Evolutionary conservation across 2,797 vertebrate species (phyloP), one percentile per base, ranked within the genome.

Genomic region (Amniataba percoides): DNA sequence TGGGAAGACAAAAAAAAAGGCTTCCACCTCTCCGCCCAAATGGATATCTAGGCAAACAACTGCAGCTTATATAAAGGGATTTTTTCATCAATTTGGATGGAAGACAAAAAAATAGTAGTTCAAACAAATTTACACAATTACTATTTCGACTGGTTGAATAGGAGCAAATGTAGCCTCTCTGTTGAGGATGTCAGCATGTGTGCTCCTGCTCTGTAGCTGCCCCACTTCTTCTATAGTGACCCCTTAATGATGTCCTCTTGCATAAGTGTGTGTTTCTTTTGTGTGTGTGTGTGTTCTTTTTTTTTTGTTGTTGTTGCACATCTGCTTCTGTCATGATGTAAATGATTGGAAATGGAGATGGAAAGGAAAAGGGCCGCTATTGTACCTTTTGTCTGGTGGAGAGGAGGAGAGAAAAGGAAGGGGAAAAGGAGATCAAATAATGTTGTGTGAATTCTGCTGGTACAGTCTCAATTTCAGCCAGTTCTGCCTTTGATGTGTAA

Each of bases 401-500:
- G 7, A 31, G 39, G 2, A 53, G 25, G 25, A 18, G 31, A 65
- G 36, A 64, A 60, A 51, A 19, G 31, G 16, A 49, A 53, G 61
- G 71, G 11, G 16, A 55, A 52, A 72, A 23, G 39, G 18, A 72
- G 52, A 61, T 67, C 31, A 76, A 70, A 83, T 69, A 52, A 71
- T 45, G 27, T 36, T 1, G 19, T 7, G 36, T 49, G 53, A 77
- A 65, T 70, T 31, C 49, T 43, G 19, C 25, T 14, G 42, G 67
- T 60, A 34, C 7, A 11, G n/a, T 39, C 42, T 74, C 58, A 57
- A 21, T 66, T 72, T 65, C 63, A 40, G 21, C 18, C 59, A 40
- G 62, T 12, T 18, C 43, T 31, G 19, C 23, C 67, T 86, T 88
- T 87, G 84, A 89, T 83, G 67, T 75, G 27, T 67, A 71, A 15